Percentiles rank a stretch among this genome's conserved stretches.
Conservation (phyloP, 2,797 vertebrate species). For the Linurgus olivaceus region DNA sequence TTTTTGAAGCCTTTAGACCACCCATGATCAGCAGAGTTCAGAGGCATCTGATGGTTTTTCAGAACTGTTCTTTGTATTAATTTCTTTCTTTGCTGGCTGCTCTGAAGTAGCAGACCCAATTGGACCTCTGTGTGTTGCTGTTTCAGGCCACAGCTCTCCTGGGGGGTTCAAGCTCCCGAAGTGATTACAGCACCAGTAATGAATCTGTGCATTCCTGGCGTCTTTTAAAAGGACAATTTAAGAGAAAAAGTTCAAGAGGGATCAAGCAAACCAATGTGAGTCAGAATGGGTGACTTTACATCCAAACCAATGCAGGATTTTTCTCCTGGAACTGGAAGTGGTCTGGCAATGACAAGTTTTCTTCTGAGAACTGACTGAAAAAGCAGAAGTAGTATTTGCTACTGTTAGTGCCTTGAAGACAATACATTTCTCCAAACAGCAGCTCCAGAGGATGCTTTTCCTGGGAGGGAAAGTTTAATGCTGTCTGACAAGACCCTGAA, state of each 20-base stretch:
- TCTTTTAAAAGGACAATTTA: neutral
- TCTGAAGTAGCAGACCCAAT: neutral
- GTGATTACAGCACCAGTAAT: neutral
- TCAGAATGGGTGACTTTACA: neutral
- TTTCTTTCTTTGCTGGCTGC: neutral
- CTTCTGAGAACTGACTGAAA: neutral
- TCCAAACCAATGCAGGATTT: neutral
- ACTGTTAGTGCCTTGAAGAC: neutral
- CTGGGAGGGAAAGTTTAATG: neutral
- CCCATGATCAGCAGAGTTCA: neutral
- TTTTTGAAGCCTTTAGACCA: constrained; percentile 17
- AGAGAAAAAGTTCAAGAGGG: neutral
- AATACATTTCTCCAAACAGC: neutral
- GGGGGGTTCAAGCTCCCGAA: neutral
- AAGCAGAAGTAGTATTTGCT: neutral
- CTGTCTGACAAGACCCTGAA: neutral
- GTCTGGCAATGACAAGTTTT: neutral
- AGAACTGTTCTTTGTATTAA: neutral
- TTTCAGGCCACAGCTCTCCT: neutral
- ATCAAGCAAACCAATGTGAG: neutral
- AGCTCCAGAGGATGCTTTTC: neutral
- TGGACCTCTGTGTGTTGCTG: neutral
- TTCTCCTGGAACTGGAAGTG: neutral
- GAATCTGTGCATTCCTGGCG: neutral
- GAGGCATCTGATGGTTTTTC: neutral